Evolutionary conservation across 2,113 vertebrate genomes (phyloP), one percentile per base, ranked within the genome.

Genomic region (Anoura caudifer): DNA sequence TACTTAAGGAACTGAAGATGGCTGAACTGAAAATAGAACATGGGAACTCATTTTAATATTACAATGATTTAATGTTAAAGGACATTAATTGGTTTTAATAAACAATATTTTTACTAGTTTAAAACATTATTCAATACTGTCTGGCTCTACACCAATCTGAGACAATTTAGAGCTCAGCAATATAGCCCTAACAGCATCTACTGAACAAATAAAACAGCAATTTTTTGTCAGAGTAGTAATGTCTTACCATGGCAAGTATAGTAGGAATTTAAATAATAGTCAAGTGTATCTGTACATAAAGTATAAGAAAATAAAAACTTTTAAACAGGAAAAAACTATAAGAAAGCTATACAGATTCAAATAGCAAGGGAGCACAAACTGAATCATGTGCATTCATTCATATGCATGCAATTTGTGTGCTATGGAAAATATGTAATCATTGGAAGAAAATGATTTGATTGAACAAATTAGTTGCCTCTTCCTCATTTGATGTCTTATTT

Each of bases 381-480:
- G 50, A 87, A 59, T 56, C 36, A 47, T 16, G 85, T 17, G 26
- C 72, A 52, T 43, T 96, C 87, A 96, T 97, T 97, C 96, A 93
- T 94, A 96, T 96, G 92, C 17, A 97, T 95, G 91, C 16, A 96
- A 96, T 96, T 67, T 95, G 36, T 86, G 45, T 77, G 17, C 90
- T 82, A 50, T 80, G 65, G 61, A 69, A 93, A 54, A 85, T 77
- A 54, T 63, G 65, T 73, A 97, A 97, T 97, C 90, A 97, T 22
- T 69, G 47, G 22, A 84, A 95, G 92, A 95, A 95, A 97, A 90
- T 85, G 19, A 95, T 87, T 90, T 92, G 70, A 92, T 88, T 87
- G 72, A 92, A 90, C 52, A 96, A 92, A 92, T 97, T 90, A 85
- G 70, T n/a, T 82, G 3, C 43, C 90, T 97, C 70, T 95, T 96